phyloP scores from a whole-genome alignment of 1,140 invertebrate species.

The Drosophila serrata region DNA sequence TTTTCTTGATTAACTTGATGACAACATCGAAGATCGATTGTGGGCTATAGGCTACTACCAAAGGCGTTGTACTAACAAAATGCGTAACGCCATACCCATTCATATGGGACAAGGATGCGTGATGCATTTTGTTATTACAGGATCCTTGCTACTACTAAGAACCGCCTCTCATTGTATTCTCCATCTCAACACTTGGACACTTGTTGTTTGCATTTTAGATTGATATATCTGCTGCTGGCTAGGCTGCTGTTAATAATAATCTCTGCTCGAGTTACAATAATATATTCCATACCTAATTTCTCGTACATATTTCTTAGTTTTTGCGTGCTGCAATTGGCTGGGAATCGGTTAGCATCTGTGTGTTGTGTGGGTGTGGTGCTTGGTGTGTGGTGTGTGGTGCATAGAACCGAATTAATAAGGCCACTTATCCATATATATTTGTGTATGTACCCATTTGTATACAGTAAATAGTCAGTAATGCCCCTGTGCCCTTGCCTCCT shows the following conservation, averaged over 20 bases:
- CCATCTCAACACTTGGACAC: constrained; percentile 29
- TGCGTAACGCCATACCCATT: not conserved
- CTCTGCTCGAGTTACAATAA: constrained; percentile 18
- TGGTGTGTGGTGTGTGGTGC: constrained; percentile 53
- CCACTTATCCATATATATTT: constrained; percentile 72
- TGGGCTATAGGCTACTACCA: constrained; percentile 21
- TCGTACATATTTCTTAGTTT: constrained; percentile 32
- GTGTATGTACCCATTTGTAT: constrained; percentile 29
- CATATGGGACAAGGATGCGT: not conserved
- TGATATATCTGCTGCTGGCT: constrained; percentile 26
- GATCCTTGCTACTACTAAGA: constrained; percentile 15
- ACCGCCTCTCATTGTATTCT: constrained; percentile 18
- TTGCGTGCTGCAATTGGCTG: constrained; percentile 28
- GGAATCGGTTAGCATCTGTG: constrained; percentile 29
- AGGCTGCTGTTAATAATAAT: constrained; percentile 16
- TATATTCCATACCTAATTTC: constrained; percentile 30
- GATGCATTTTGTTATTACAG: not conserved
- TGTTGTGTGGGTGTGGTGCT: constrained; percentile 30
- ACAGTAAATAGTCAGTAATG: constrained; percentile 66
- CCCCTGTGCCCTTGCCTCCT: constrained; percentile 19
- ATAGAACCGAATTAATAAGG: constrained; percentile 80
- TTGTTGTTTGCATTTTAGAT: constrained; percentile 23
- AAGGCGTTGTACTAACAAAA: not conserved
- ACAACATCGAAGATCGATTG: constrained; percentile 45
- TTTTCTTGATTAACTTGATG: constrained; percentile 45